Percentiles rank a stretch among this genome's conserved stretches.
phyloP scores from a whole-genome alignment of 2,113 vertebrate species.

The Dromiciops gliroides region DNA sequence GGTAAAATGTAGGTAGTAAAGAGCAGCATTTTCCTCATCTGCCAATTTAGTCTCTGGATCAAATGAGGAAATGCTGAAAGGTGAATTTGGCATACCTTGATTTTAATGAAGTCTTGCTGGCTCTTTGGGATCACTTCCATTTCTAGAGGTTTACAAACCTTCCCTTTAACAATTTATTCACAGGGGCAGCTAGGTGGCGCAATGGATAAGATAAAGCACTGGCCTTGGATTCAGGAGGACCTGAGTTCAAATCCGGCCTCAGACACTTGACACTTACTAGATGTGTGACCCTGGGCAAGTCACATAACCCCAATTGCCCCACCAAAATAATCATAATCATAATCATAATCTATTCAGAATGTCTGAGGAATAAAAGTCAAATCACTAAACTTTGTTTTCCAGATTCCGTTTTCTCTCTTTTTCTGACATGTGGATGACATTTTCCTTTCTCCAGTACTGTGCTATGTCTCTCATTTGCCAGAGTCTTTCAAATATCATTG shows the following conservation, averaged over 20 bases:
- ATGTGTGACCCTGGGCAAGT: too few species aligned
- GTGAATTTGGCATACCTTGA: not conserved
- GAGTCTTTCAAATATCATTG: not conserved
- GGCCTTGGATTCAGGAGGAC: too few species aligned
- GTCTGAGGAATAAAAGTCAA: not conserved
- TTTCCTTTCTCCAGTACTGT: not conserved
- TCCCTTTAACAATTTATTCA: not conserved
- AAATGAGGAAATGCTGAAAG: not conserved
- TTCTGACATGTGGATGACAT: not conserved
- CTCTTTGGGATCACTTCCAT: not conserved
- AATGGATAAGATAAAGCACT: too few species aligned
- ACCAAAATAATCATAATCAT: too few species aligned
- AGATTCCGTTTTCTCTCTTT: not conserved
- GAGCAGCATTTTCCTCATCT: not conserved
- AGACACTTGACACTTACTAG: too few species aligned
- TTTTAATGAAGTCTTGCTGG: not conserved
- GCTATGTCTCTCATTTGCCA: too few species aligned
- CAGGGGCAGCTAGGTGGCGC: too few species aligned
- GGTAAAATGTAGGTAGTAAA: not conserved
- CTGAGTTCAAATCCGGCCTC: too few species aligned
- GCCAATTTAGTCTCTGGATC: not conserved
- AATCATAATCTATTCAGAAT: not conserved
- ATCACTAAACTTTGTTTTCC: not conserved
- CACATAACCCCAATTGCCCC: too few species aligned
- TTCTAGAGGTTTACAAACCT: not conserved